Conservation (phyloP, 2,113 vertebrate genomes). For the Coryphaenoides rupestris region DNA sequence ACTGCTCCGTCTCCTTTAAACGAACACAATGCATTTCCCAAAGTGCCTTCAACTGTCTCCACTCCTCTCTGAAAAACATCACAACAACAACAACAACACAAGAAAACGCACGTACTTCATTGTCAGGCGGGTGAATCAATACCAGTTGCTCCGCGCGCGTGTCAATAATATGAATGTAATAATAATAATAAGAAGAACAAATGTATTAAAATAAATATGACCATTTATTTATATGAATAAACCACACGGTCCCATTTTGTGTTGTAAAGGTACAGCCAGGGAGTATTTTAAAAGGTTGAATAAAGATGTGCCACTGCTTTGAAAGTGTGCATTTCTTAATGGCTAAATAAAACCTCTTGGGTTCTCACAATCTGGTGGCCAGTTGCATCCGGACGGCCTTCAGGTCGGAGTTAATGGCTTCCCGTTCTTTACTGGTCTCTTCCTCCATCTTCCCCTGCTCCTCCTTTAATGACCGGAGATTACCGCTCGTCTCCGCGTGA, state of each 20-base stretch:
- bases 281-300: no score
- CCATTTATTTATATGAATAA: background rate
- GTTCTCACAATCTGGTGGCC: conserved; percentile 58
- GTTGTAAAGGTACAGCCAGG: no score
- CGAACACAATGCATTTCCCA: conserved; percentile 55
- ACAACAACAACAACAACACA: no score
- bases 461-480: conserved; percentile 42
- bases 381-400: conserved; percentile 28
- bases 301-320: no score
- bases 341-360: no score
- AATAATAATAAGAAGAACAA: background rate
- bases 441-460: conserved; percentile 35
- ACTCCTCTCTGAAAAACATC: conserved; percentile 67
- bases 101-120: background rate
- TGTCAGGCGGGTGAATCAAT: background rate
- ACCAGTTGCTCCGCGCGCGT: background rate
- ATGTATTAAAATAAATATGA: background rate
- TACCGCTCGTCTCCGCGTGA: conserved; percentile 17
- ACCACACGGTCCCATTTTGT: background rate
- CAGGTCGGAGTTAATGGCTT: conserved; percentile 25
- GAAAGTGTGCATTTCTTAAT: no score
- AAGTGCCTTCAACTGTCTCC: conserved; percentile 50
- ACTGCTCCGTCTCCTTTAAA: conserved; percentile 59
- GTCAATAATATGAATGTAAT: background rate
- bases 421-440: conserved; percentile 44